Base-by-base conservation (phyloP, 1,140 invertebrate genomes). In the Brachionus plicatilis region DNA sequence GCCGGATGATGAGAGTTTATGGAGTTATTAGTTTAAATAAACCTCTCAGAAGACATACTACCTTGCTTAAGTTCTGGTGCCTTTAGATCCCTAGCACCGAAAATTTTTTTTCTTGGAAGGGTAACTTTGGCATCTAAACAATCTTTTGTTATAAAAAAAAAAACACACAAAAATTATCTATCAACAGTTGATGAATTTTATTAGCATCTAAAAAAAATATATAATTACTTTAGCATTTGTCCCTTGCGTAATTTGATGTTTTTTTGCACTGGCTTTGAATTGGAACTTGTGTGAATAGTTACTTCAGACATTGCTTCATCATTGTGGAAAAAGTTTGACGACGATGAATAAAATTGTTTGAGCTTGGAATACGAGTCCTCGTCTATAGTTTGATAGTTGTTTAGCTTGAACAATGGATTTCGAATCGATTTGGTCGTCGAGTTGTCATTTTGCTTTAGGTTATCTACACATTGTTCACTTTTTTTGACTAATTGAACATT, bases 401-500 rank as follows among this genome's bases (percentile, higher is more conserved):
- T 72, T 24, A 72, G 29, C 41, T 72, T 72, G 33, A 72, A 72
- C 41, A 72, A 72, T 45, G 68, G 68, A 43, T 72, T 72, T 72
- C 17, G 68, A 72, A 72, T 72, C n/a, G 68, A 43, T 41, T 72
- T 72, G 41, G 68, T 43, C 0, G 68, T 72, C 29, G 68, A 43
- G 27, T 68, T 68, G 66, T 68, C 66, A 68, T 68, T 60, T 60
- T 60, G 53, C 20, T 72, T 72, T 43, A 20, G 68, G 37, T 33
- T 72, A 72, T 72, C 68, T n/a, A 72, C 33, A 72, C 33, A 45
- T 72, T 72, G 68, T 43, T 72, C 68, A 41, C 11, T 72, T 72
- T 72, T 72, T 72, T 72, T 72, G 33, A 43, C 68, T 72, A 72
- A 72, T 72, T 72, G 68, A 43, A 76, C 20, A 76, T 76, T 76